Evolutionary conservation across 2,888 invertebrate genomes (phyloP), one percentile per base, ranked within the genome.

Genomic region (Leptothorax acervorum): DNA sequence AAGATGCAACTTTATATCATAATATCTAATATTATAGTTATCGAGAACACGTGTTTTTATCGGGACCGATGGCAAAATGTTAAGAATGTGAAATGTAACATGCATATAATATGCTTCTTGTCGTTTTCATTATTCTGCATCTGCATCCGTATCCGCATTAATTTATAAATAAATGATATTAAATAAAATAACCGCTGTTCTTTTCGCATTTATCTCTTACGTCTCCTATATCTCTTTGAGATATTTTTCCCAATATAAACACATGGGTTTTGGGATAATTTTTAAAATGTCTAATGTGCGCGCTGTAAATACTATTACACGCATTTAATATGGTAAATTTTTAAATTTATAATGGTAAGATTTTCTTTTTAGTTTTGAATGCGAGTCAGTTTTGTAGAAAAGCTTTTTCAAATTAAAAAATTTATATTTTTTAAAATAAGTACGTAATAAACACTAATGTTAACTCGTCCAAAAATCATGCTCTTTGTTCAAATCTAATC

Each of bases 111-210:
- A 66, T 92, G 94, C 95, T 95, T 95, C 93, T 94, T 94, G 94
- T 94, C 94, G 94, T 94, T 94, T 94, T 94, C 94, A 95, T 94
- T 95, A 94, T 94, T 23, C 23, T 94, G 94, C 95, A 95, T 95
- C 94, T 93, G 94, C 95, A 95, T 94, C 93, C 94, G 94, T 94
- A 95, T 66, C 66, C 94, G 93, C 66, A 95, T 94, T 95, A 93
- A 95, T 95, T 95, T 94, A 95, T 95, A 95, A 95, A 95, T 94
- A 94, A 95, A 94, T 91, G 91, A 94, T 94, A 94, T 92, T 92
- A 90, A 92, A 89, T 88, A 89, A 91, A 79, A 89, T 75, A 84
- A 31, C 28, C 28, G 5, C 48, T 57, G 9, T 82, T 76, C 12
- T 78, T 65, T 55, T 31, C 9, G 2, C 8, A 35, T 5, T 39